Evolutionary conservation across 2,797 vertebrate species (phyloP), one percentile per base, ranked within the genome.

Genomic region (Aldrovandia affinis): DNA sequence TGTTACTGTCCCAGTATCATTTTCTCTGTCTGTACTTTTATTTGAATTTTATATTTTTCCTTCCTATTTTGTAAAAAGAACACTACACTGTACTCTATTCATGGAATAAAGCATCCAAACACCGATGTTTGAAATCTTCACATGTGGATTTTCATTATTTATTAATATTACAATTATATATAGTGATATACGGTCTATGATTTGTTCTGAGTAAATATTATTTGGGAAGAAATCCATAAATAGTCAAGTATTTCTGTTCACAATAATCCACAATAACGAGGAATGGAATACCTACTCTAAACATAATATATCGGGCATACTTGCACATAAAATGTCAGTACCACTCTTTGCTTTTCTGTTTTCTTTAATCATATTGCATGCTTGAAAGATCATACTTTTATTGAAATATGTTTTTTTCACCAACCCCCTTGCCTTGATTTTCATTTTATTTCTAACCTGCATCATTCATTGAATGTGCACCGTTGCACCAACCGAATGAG

Each of bases 21-120:
- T 93, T 90, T 92, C 89, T 90, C 90, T 93, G 93, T 93, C 88
- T 90, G 88, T 93, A 91, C 90, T 92, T 88, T 85, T 90, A 89
- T 90, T 86, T 89, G 85, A 88, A 86, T 87, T 65, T 89, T 87
- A 89, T 81, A 88, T 91, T 89, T 92, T 44, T 81, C 85, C 87
- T 82, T 89, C 86, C 87, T 89, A 84, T 91, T 94, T 91, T 95
- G 92, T 94, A 92, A 90, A 89, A n/a, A 87, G 83, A 92, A 90
- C 86, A 90, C 85, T 61, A 91, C 88, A 87, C 85, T 94, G 93
- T 94, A 92, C 89, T 88, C 92, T 94, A 88, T 93, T 92, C 91
- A 93, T 91, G 90, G 92, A 95, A 95, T 95, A 95, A 96, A 95
- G 93, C 91, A 92, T 94, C 92, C 89, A 93, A 93, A 93, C 89